phyloP scores from a whole-genome alignment of 2,797 vertebrate genomes.

The Lacerta bilineata region DNA sequence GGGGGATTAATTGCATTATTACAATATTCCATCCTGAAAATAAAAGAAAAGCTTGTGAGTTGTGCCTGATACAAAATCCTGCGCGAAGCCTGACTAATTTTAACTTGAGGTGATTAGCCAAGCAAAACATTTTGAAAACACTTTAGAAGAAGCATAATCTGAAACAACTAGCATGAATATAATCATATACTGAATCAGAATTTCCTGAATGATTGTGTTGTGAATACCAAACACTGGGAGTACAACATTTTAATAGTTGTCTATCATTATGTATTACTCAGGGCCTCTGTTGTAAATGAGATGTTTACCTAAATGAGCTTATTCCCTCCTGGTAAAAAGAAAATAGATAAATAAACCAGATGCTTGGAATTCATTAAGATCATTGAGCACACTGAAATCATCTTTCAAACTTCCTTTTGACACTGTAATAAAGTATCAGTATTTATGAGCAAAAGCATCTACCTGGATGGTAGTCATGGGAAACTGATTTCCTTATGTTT shows the following conservation, averaged over 20 bases:
- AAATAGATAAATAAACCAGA: constrained; percentile 47
- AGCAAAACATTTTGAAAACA: constrained; percentile 51
- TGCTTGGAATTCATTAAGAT: constrained; percentile 54
- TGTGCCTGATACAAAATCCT: constrained; percentile 5
- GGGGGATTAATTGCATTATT: constrained; percentile 5
- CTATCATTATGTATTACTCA: constrained; percentile 48
- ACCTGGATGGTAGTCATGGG: neutral
- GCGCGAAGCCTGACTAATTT: constrained; percentile 48
- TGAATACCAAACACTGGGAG: constrained; percentile 37
- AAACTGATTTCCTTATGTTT: neutral
- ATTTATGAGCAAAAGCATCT: neutral
- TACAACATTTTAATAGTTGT: constrained; percentile 35
- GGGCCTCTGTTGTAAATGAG: constrained; percentile 41
- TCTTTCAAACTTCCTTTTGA: constrained; percentile 9
- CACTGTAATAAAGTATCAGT: constrained; percentile 18
- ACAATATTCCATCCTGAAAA: constrained; percentile 9
- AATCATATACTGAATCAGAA: constrained; percentile 49
- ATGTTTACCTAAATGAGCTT: constrained; percentile 56
- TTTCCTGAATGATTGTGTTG: constrained; percentile 41
- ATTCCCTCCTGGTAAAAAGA: constrained; percentile 44
- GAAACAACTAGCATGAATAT: constrained; percentile 18
- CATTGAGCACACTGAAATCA: neutral
- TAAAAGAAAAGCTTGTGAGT: constrained; percentile 29
- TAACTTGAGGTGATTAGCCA: constrained; percentile 46
- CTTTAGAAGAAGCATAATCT: constrained; percentile 30